Evolutionary conservation across 2,888 invertebrate genomes (phyloP).

Genomic region (Drosophila atripex): DNA sequence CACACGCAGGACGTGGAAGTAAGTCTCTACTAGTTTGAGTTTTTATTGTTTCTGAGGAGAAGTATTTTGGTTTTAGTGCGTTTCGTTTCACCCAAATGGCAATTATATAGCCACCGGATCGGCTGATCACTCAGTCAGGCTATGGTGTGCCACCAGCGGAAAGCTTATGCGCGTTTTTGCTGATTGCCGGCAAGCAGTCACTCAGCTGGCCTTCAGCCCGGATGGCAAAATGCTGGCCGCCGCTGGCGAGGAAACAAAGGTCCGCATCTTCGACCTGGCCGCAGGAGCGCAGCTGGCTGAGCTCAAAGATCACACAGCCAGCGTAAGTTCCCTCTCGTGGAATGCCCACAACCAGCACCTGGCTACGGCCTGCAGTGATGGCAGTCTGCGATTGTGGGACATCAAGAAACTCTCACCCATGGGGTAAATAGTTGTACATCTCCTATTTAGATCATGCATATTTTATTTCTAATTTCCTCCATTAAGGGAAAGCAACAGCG

Average conservation of each 20-base stretch:
- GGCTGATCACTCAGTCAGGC: slow-evolving; percentile 93
- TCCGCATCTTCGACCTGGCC: slow-evolving; percentile 88
- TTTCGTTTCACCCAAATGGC: slow-evolving; percentile 96
- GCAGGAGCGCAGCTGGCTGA: slow-evolving; percentile 86
- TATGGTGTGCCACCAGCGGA: slow-evolving; percentile 94
- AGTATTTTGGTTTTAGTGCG: slow-evolving; percentile 61
- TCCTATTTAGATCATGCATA: background rate
- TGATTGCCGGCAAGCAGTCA: slow-evolving; percentile 90
- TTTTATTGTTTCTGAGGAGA: background rate
- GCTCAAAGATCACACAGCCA: slow-evolving; percentile 86
- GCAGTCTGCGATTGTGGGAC: slow-evolving; percentile 88
- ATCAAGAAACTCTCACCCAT: slow-evolving; percentile 77
- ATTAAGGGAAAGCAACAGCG: slow-evolving; percentile 60
- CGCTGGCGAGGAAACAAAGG: slow-evolving; percentile 88
- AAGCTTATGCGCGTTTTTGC: slow-evolving; percentile 91
- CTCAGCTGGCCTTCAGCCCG: slow-evolving; percentile 92
- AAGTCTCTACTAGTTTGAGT: slow-evolving; percentile 75
- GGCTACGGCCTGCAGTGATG: slow-evolving; percentile 89
- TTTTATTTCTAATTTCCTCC: background rate
- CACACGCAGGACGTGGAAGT: slow-evolving; percentile 95
- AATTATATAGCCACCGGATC: slow-evolving; percentile 95
- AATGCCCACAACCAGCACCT: slow-evolving; percentile 86
- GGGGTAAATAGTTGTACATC: slow-evolving; percentile 49
- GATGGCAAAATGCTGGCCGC: slow-evolving; percentile 93
- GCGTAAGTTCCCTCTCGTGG: slow-evolving; percentile 86